Conservation (phyloP, 2,888 invertebrate species). For the Harpalus rufipes region DNA sequence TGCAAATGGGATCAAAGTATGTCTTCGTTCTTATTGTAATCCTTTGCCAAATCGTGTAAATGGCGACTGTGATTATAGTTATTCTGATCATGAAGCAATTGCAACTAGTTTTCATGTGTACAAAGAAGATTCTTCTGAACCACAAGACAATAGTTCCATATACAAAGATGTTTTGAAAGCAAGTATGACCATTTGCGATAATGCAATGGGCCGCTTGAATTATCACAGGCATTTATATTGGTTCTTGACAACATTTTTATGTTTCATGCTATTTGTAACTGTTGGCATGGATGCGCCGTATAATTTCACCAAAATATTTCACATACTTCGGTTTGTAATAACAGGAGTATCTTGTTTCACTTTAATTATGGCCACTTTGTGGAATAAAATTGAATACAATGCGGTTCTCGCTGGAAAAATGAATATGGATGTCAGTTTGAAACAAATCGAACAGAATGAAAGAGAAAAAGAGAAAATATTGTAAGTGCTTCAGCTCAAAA, state of each 20-base stretch:
- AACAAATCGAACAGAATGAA: conserved; percentile 59
- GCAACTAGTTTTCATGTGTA: conserved; percentile 78
- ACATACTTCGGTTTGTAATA: conserved; percentile 82
- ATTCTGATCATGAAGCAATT: conserved; percentile 95
- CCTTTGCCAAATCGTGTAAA: conserved; percentile 88
- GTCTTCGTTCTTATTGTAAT: conserved; percentile 81
- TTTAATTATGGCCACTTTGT: conserved; percentile 88
- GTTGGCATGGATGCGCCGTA: conserved; percentile 77
- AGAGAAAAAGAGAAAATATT: conserved; percentile 50
- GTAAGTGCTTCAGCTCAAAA: conserved; percentile 51
- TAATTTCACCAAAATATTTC: conserved; percentile 77
- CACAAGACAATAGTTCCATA: conserved; percentile 67
- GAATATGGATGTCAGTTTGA: conserved; percentile 82
- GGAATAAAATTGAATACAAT: conserved; percentile 90
- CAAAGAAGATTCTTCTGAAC: conserved; percentile 13
- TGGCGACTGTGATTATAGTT: conserved; percentile 83
- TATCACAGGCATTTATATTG: conserved; percentile 80
- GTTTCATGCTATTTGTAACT: conserved; percentile 79
- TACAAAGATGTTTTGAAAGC: conserved; percentile 78
- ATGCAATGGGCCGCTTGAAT: conserved; percentile 78
- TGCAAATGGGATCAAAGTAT: conserved; percentile 74
- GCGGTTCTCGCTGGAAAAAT: conserved; percentile 87
- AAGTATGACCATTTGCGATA: conserved; percentile 81
- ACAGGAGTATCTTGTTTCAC: conserved; percentile 84
- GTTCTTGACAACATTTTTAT: conserved; percentile 77